Conservation (phyloP, 2,888 invertebrate genomes). For the Xestia sexstrigata region DNA sequence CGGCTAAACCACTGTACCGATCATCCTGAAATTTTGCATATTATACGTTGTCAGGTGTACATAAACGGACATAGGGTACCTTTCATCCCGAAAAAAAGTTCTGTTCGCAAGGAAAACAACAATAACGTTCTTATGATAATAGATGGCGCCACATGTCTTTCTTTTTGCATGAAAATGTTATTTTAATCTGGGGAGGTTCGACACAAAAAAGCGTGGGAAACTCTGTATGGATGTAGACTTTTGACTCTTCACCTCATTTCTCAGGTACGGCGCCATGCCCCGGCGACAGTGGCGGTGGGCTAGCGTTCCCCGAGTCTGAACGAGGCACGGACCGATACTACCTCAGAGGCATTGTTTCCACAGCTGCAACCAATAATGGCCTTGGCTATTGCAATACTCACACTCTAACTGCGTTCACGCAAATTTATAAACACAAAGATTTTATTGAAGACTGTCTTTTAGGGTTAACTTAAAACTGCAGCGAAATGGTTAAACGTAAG, state of each 20-base stretch:
- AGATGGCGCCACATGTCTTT: no score
- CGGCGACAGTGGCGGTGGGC: slow-evolving; percentile 85
- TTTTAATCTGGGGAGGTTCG: no score
- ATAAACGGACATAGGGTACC: no score
- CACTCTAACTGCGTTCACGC: slow-evolving; percentile 78
- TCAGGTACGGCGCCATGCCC: slow-evolving; percentile 81
- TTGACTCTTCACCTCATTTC: not conserved
- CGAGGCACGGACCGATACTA: slow-evolving; percentile 75
- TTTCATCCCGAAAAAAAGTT: no score
- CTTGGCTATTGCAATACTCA: slow-evolving; percentile 73
- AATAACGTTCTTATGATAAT: no score
- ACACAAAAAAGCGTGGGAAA: no score
- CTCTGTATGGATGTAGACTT: not conserved
- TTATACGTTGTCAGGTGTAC: no score
- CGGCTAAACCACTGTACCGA: no score
- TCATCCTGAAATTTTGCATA: no score
- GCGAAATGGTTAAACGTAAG: not conserved
- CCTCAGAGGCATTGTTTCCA: slow-evolving; percentile 82
- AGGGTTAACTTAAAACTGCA: not conserved
- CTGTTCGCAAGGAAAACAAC: no score
- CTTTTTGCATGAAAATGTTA: no score
- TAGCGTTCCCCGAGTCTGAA: slow-evolving; percentile 75
- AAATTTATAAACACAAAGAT: slow-evolving; percentile 75
- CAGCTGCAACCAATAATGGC: slow-evolving; percentile 71
- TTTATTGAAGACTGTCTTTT: slow-evolving; percentile 74